Evolutionary conservation across 2,888 invertebrate species (phyloP), one percentile per base, ranked within the genome.

Genomic region (Nephrotoma appendiculata): DNA sequence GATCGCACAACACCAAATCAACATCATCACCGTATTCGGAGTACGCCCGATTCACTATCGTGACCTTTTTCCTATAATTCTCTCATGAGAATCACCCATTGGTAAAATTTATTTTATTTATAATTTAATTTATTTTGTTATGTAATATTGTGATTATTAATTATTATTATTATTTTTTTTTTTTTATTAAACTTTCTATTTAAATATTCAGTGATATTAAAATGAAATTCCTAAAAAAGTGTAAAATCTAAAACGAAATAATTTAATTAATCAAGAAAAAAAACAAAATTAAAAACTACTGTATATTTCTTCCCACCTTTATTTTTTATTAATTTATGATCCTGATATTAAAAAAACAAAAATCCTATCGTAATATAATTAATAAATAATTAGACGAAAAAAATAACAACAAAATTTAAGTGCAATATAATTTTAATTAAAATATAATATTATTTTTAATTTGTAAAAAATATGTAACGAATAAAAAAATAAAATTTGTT

Each of bases 1-100:
- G 31, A 31, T 43, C 87, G 87, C 0, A 43, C 86, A 9, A 88
- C 87, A 43, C 87, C 88, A n/a, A 86, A 57, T 52, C 41, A 44
- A n/a, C 52, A 86, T n/a, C 15, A 41, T 7, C 86, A 86, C 7
- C 86, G 42, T 12, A 57, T 52, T 41, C 86, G 52, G 41, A 52
- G 86, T 15, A 86, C 52, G 52, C 86, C 86, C 41, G 52, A 86
- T 41, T 41, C 86, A 52, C 86, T 86, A 42, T 86, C 86, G 86
- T 86, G 86, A 86, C 86, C 86, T 41, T 86, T 44, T 86, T 86
- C 52, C 86, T 52, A 52, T 41, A 86, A 86, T 86, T 86, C 86
- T 57, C 86, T 86, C 4, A 86, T 86, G 86, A 86, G 86, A 52
- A 86, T 86, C 41, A 57, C 86, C 5, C 86, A 86, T 52, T 86